Evolutionary conservation across 2,888 invertebrate genomes (phyloP).

Genomic region (Brachyopa scutellaris): DNA sequence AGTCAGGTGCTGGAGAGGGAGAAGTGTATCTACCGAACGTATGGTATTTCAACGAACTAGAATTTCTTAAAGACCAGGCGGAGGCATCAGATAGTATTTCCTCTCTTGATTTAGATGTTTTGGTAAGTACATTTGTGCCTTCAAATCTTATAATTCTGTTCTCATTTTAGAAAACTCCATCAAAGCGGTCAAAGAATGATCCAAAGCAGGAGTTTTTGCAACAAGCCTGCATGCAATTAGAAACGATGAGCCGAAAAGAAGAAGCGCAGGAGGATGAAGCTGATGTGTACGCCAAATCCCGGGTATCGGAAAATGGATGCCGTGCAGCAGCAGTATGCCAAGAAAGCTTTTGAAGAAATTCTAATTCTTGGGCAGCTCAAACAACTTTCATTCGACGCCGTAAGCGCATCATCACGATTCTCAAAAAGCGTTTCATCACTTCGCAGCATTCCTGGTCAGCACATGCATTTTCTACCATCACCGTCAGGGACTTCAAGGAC

Average conservation of each 20-base stretch:
- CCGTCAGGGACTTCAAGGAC: conserved; percentile 3
- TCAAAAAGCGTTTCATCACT: background rate
- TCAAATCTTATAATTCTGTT: conserved; percentile 12
- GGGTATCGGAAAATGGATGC: conserved; percentile 7
- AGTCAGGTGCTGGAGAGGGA: too few species aligned
- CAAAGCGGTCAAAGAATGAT: too few species aligned
- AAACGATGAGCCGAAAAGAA: background rate
- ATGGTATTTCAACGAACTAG: too few species aligned
- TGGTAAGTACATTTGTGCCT: background rate
- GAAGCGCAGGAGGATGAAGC: too few species aligned
- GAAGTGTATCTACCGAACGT: too few species aligned
- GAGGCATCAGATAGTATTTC: background rate
- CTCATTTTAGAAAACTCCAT: too few species aligned
- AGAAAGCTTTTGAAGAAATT: conserved; percentile 18
- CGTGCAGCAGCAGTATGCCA: background rate
- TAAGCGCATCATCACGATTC: background rate
- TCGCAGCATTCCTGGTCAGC: background rate
- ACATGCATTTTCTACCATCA: background rate
- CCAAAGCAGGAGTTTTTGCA: too few species aligned
- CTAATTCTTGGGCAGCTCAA: conserved; percentile 6
- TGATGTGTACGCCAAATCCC: too few species aligned
- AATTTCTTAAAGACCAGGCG: conserved; percentile 5
- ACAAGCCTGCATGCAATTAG: conserved; percentile 4
- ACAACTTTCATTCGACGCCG: background rate
- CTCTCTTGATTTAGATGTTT: background rate